Conservation (phyloP, 1,140 invertebrate species). For the Holcopasites calliopsidis region DNA sequence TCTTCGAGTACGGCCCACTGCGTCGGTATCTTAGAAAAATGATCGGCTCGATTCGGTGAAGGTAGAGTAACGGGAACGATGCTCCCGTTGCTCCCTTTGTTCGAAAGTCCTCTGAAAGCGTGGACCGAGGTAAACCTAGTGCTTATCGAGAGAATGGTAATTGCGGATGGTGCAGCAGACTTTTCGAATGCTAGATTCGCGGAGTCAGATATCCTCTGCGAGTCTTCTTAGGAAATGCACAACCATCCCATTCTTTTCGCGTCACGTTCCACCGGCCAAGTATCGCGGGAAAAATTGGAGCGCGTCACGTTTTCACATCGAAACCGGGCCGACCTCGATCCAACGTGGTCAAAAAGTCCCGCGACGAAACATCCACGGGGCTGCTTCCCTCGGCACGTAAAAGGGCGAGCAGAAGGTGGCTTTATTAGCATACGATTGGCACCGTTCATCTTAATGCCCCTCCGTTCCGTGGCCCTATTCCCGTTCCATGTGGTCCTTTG, state of each 20-base stretch:
- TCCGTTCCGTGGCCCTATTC: conserved; percentile 49
- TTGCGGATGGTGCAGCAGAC: not conserved
- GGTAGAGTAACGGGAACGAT: not conserved
- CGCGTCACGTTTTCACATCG: not conserved
- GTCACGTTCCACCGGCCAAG: not conserved
- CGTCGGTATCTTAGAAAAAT: not conserved
- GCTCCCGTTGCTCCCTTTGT: not conserved
- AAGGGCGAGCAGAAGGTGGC: conserved; percentile 71
- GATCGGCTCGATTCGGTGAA: not conserved
- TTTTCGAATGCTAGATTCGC: not conserved
- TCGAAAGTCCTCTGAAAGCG: not conserved
- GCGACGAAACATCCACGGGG: conserved; percentile 61
- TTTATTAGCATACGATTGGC: conserved; percentile 79
- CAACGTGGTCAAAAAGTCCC: conserved; percentile 22
- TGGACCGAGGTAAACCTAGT: not conserved
- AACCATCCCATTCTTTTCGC: no score
- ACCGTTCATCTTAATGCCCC: conserved; percentile 76
- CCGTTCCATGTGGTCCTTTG: conserved; percentile 38
- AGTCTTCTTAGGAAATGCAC: not conserved
- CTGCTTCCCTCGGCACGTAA: conserved; percentile 65
- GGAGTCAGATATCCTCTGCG: no score
- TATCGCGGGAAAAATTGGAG: not conserved
- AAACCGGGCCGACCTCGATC: not conserved
- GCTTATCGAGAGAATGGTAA: not conserved
- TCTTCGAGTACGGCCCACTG: not conserved